Percentiles rank a stretch among this genome's conserved stretches.
phyloP scores from a whole-genome alignment of 2,113 vertebrate species.

The Sorex fumeus region DNA sequence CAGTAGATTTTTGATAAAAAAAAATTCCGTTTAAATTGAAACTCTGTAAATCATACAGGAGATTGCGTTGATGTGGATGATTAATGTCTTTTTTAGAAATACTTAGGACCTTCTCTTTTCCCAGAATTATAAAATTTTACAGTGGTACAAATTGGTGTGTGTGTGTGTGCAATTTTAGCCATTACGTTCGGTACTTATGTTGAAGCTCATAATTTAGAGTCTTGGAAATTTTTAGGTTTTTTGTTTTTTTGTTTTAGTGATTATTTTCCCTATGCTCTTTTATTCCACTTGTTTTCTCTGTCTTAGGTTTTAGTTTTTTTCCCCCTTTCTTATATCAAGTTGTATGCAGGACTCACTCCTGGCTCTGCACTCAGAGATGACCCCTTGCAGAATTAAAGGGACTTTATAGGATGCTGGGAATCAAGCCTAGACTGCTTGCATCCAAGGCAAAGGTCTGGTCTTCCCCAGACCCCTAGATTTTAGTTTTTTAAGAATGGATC shows the following conservation, averaged over 20 bases:
- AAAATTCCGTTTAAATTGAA: background rate
- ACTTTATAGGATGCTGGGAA: too few relatives aligned
- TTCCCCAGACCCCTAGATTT: too few relatives aligned
- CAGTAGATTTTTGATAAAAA: slow-evolving; percentile 39
- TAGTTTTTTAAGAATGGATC: too few relatives aligned
- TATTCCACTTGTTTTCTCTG: background rate
- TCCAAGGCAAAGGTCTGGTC: too few relatives aligned
- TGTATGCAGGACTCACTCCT: background rate
- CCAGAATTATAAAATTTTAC: background rate
- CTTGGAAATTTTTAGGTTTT: background rate
- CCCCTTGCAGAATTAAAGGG: too few relatives aligned
- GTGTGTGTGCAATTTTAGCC: background rate
- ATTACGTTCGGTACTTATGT: background rate
- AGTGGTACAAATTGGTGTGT: background rate
- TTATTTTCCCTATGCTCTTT: background rate
- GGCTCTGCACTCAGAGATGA: too few relatives aligned
- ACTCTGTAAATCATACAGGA: background rate
- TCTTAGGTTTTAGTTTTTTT: background rate
- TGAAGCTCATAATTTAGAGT: background rate
- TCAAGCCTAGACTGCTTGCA: too few relatives aligned
- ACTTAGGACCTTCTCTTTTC: background rate
- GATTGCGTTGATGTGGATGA: background rate
- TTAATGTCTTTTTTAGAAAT: background rate
- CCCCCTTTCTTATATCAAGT: background rate
- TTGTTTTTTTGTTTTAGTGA: background rate